Conservation (phyloP, 2,113 vertebrate species). For the Pelobates fuscus region DNA sequence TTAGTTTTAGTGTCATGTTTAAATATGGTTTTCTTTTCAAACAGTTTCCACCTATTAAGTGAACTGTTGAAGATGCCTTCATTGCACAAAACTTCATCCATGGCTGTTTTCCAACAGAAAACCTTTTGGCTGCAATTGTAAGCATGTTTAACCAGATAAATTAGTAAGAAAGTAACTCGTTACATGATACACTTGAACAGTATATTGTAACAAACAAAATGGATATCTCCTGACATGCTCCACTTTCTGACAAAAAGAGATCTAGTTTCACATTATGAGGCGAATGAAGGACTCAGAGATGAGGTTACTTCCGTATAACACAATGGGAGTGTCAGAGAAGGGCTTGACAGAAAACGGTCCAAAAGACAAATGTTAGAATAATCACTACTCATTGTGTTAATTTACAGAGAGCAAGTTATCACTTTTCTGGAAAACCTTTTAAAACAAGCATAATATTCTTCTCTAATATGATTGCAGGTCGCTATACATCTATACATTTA, state of each 20-base stretch:
- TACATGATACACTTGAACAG: slow-evolving; percentile 55
- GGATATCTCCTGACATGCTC: slow-evolving; percentile 56
- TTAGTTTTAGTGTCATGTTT: not conserved
- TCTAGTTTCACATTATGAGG: slow-evolving; percentile 62
- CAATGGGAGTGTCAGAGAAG: not conserved
- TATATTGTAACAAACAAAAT: slow-evolving; percentile 65
- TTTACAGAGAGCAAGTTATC: too few relatives aligned
- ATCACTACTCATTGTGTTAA: not conserved
- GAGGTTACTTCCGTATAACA: slow-evolving; percentile 9
- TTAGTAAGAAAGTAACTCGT: slow-evolving; percentile 49
- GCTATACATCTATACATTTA: too few relatives aligned
- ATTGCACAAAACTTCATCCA: slow-evolving; percentile 40
- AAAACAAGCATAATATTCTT: too few relatives aligned
- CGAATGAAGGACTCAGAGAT: slow-evolving; percentile 53
- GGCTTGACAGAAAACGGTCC: not conserved
- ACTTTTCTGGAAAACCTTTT: too few relatives aligned
- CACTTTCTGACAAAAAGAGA: slow-evolving; percentile 57
- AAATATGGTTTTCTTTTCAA: not conserved
- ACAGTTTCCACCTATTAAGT: not conserved
- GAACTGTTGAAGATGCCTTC: not conserved
- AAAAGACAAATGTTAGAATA: not conserved
- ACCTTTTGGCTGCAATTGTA: not conserved
- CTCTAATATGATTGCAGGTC: too few relatives aligned
- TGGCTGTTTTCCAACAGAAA: slow-evolving; percentile 7
- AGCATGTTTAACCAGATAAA: slow-evolving; percentile 39